phyloP scores from a whole-genome alignment of 1,140 invertebrate genomes.

The Drosophila azteca region DNA sequence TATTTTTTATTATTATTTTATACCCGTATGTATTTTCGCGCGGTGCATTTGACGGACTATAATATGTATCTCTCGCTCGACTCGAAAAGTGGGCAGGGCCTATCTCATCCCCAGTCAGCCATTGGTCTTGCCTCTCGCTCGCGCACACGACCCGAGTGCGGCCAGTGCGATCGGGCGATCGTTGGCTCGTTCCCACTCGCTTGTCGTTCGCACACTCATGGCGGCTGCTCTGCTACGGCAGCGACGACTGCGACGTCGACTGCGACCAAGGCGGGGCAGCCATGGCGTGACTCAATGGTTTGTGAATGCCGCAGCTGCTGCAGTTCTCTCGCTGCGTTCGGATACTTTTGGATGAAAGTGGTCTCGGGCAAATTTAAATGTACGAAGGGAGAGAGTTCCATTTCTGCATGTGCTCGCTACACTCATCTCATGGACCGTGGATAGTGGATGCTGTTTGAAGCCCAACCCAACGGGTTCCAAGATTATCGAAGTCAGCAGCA shows the following conservation, averaged over 20 bases:
- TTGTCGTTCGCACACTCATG: no score
- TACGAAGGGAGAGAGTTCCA: not conserved
- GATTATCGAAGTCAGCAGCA: no score
- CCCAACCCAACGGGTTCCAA: no score
- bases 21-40: slow-evolving; percentile 12
- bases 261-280: slow-evolving; percentile 7
- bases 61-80: slow-evolving; percentile 1
- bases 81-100: slow-evolving; percentile 37
- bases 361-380: slow-evolving; percentile 21
- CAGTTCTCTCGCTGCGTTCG: slow-evolving; percentile 5
- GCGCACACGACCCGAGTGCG: not conserved
- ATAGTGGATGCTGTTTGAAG: no score
- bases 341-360: slow-evolving; percentile 5
- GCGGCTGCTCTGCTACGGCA: slow-evolving; percentile 20
- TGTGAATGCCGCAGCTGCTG: slow-evolving; percentile 12
- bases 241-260: not conserved
- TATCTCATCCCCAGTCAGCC: slow-evolving; percentile 63
- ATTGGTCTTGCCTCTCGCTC: slow-evolving; percentile 75
- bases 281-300: slow-evolving; percentile 5
- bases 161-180: slow-evolving; percentile 48
- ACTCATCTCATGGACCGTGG: not conserved
- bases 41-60: slow-evolving; percentile 13
- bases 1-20: slow-evolving; percentile 60
- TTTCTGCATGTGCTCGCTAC: no score
- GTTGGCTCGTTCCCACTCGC: slow-evolving; percentile 45